Evolutionary conservation across 1,140 invertebrate genomes (phyloP), one percentile per base, ranked within the genome.

Genomic region (Drosophila teissieri): DNA sequence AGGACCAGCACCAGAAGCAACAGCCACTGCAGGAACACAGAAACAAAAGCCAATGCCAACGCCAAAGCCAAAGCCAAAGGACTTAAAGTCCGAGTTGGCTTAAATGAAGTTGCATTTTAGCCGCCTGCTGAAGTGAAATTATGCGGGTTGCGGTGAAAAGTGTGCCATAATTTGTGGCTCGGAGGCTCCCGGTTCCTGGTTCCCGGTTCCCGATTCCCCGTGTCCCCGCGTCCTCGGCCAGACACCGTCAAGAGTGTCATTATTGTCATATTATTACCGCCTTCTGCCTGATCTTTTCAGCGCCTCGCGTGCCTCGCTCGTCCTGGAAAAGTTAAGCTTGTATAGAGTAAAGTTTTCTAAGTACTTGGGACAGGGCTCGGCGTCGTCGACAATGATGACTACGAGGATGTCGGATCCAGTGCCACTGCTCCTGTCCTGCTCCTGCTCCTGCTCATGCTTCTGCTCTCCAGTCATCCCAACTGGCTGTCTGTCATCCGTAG

Each of bases 231-330:
- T 40, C 40, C 36, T 58, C 51, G 19, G 24, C 11, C 49, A 42
- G 44, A 31, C 36, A 45, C 52, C 77, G 79, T 84, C 64, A 80
- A 80, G 76, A 84, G 76, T 63, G 60, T 84, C 80, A 83, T 83
- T 83, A 84, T 83, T 84, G 80, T 80, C 80, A 80, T 84, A 76
- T 84, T 83, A 83, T 84, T 80, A 58, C 80, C 64, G 73, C 51
- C 69, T 69, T 56, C 61, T 65, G 69, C 54, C 45, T 40, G 39
- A 39, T 55, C 60, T 15, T 24, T 24, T 12, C 17, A 10, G 10
- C 12, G 31, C 34, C 17, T 14, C 12, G 5, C 40, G 36, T 12
- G 2, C 15, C 7, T 24, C 14, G 37, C 37, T 39, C 27, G 48
- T 19, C 27, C 8, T 11, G 24, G 10, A 68, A 83, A 82, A 83